phyloP scores from a whole-genome alignment of 2,888 invertebrate species.

The Gymnocheta viridis region DNA sequence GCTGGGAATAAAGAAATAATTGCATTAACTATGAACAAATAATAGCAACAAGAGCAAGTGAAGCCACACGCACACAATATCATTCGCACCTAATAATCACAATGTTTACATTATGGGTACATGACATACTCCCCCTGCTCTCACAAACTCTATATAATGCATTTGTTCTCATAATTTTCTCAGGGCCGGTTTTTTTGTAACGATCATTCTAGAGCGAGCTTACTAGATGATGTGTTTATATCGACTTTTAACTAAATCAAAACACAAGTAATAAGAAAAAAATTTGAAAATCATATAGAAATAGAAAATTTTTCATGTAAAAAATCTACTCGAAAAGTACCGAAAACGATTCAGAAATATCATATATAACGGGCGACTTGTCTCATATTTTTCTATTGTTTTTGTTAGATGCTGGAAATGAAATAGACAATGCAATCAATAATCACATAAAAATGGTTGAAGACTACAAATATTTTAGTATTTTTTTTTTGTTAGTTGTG shows the following conservation, averaged over 20 bases:
- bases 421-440: background rate
- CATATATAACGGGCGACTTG: background rate
- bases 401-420: background rate
- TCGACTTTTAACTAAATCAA: conserved; percentile 18
- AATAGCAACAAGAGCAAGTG: conserved; percentile 33
- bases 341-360: conserved; percentile 3
- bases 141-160: conserved; percentile 5
- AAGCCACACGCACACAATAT: conserved; percentile 18
- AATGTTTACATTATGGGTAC: conserved; percentile 62
- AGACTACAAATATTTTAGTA: too few species aligned
- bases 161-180: conserved; percentile 25
- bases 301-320: background rate
- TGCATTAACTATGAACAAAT: conserved; percentile 59
- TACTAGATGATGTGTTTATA: conserved; percentile 53
- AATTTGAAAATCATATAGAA: background rate
- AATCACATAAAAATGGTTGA: background rate
- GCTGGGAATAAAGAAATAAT: conserved; percentile 47
- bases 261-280: background rate
- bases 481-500: background rate
- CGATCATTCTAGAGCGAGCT: background rate
- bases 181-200: conserved; percentile 21
- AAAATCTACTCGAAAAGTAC: background rate
- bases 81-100: conserved; percentile 70
- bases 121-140: conserved; percentile 36
- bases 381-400: background rate